Conservation (phyloP, 2,888 invertebrate genomes). For the Chrysina gloriosa region DNA sequence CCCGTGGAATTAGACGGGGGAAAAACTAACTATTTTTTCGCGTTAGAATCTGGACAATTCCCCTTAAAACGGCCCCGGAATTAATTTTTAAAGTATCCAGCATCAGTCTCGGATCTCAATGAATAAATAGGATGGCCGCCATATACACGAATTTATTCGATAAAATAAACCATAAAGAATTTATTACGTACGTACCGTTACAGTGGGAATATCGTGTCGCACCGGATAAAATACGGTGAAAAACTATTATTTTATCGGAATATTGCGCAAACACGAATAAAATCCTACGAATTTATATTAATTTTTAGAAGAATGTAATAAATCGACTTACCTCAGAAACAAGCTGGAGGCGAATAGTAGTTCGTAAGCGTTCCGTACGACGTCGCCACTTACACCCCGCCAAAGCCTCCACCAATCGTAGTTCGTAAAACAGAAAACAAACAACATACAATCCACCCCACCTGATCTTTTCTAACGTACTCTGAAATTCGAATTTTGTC, state of each 20-base stretch:
- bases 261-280: slow-evolving; percentile 55
- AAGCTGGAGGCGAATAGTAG: slow-evolving; percentile 48
- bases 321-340: slow-evolving; percentile 59
- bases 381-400: slow-evolving; percentile 60
- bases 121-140: slow-evolving; percentile 59
- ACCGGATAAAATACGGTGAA: slow-evolving; percentile 59
- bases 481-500: slow-evolving; percentile 37
- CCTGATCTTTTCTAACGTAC: slow-evolving; percentile 47
- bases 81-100: slow-evolving; percentile 59
- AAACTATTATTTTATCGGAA: slow-evolving; percentile 62
- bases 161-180: slow-evolving; percentile 56
- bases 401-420: slow-evolving; percentile 60
- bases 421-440: slow-evolving; percentile 47
- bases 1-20: slow-evolving; percentile 43
- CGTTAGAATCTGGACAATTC: slow-evolving; percentile 44
- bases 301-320: slow-evolving; percentile 58
- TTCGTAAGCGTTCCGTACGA: slow-evolving; percentile 59
- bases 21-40: slow-evolving; percentile 59
- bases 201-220: slow-evolving; percentile 48
- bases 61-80: slow-evolving; percentile 51
- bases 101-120: slow-evolving; percentile 50
- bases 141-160: slow-evolving; percentile 59
- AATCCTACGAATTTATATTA: slow-evolving; percentile 61
- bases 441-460: slow-evolving; percentile 53
- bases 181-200: slow-evolving; percentile 57